These are phyloP conservation scores for Leptinotarsa lineolata DNA, from an alignment of 1,140 invertebrate species.

Conservation along the genomic window DNA sequence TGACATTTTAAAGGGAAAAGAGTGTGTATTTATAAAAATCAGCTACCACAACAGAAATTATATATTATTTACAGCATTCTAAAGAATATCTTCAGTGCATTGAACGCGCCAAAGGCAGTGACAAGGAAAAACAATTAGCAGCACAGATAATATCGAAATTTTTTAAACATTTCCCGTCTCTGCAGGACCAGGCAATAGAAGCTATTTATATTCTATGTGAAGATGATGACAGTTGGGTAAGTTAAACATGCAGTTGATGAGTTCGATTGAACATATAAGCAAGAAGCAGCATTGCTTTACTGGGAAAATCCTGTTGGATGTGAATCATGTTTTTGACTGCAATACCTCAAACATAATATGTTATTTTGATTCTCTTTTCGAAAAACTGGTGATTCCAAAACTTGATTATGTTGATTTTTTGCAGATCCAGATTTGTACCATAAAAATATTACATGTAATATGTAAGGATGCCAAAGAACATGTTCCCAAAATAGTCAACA, in stretches of 20 bases:
- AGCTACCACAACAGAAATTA: not conserved
- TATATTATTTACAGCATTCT: conserved; percentile 74
- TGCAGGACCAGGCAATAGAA: conserved; percentile 85
- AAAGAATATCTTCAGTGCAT: conserved; percentile 87
- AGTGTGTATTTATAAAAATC: not conserved
- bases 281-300: too few relatives aligned
- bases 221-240: conserved; percentile 88
- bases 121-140: conserved; percentile 89
- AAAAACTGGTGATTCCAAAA: conserved; percentile 6
- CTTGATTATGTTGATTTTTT: conserved; percentile 37
- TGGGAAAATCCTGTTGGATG: too few relatives aligned
- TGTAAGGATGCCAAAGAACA: conserved; percentile 86
- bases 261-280: too few relatives aligned
- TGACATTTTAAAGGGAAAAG: not conserved
- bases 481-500: conserved; percentile 87
- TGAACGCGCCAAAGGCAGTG: conserved; percentile 79
- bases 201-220: conserved; percentile 93
- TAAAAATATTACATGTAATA: conserved; percentile 87
- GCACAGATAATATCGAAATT: conserved; percentile 95
- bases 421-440: conserved; percentile 93
- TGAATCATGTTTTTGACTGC: too few relatives aligned
- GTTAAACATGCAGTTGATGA: not conserved
- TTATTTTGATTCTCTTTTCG: conserved; percentile 1
- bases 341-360: not conserved
- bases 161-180: conserved; percentile 87